These are phyloP conservation scores for Zosterops borbonicus DNA, from an alignment of 2,113 vertebrate genomes.

Conservation along the genomic window DNA sequence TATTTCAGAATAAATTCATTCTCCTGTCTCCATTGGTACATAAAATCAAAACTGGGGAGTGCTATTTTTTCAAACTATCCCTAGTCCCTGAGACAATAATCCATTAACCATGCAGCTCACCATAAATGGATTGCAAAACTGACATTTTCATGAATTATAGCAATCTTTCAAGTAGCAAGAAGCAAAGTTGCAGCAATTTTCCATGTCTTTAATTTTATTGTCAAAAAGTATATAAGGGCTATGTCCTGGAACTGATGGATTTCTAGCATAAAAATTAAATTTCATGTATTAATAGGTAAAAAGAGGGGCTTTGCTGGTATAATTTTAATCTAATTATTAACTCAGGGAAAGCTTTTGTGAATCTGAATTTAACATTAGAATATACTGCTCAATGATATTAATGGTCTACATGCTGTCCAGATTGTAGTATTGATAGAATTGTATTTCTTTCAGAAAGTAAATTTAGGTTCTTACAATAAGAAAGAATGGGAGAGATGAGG, in stretches of 20 bases:
- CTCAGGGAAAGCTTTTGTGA: constrained; percentile 39
- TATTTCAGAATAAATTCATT: constrained; percentile 61
- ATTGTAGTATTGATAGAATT: constrained; percentile 55
- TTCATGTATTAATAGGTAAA: constrained; percentile 56
- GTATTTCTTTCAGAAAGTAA: constrained; percentile 46
- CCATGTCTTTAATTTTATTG: constrained; percentile 73
- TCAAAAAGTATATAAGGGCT: constrained; percentile 62
- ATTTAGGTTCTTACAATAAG: constrained; percentile 22
- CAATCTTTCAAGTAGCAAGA: constrained; percentile 61
- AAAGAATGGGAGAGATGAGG: neutral
- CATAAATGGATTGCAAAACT: constrained; percentile 56
- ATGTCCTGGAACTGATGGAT: constrained; percentile 61
- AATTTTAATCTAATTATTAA: constrained; percentile 70
- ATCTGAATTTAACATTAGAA: constrained; percentile 39
- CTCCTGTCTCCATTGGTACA: constrained; percentile 26
- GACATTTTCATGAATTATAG: constrained; percentile 55
- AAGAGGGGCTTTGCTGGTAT: constrained; percentile 29
- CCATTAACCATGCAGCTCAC: constrained; percentile 52
- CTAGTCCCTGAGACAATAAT: constrained; percentile 50
- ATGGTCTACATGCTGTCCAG: constrained; percentile 6
- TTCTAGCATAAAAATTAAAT: constrained; percentile 61
- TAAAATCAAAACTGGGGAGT: constrained; percentile 30
- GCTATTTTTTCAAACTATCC: constrained; percentile 54
- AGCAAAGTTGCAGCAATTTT: constrained; percentile 61
- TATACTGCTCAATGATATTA: constrained; percentile 4